phyloP scores from a whole-genome alignment of 2,797 vertebrate genomes.

The Amphiprion clarkii region DNA sequence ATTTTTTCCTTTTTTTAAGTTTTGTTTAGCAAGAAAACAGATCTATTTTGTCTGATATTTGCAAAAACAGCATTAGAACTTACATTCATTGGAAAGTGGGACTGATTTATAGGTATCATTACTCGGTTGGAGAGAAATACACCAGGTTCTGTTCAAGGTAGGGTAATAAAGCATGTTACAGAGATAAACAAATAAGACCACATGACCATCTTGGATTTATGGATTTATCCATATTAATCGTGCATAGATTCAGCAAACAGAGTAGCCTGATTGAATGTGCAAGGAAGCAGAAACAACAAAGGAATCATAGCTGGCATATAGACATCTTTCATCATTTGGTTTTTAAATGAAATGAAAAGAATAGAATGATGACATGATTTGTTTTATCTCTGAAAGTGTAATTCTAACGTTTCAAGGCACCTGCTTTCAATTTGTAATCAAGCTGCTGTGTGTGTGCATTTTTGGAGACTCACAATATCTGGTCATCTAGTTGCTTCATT shows the following conservation, averaged over 20 bases:
- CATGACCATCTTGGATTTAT: constrained; percentile 1
- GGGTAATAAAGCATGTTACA: background rate
- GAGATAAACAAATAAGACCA: constrained; percentile 4
- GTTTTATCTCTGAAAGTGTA: constrained; percentile 1
- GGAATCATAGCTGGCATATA: background rate
- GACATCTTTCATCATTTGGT: constrained; percentile 5
- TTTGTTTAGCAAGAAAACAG: too few relatives aligned
- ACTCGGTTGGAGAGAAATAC: too few relatives aligned
- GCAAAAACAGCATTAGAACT: too few relatives aligned
- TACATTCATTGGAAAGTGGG: too few relatives aligned
- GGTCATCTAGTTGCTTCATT: too few relatives aligned
- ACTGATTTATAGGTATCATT: too few relatives aligned
- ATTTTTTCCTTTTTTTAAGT: background rate
- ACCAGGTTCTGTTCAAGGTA: too few relatives aligned
- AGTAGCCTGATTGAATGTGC: background rate
- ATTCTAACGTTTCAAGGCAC: constrained; percentile 11
- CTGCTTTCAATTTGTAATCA: constrained; percentile 38
- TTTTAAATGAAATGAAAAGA: constrained; percentile 15
- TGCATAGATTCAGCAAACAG: constrained; percentile 9
- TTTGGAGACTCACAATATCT: too few relatives aligned
- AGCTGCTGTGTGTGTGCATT: background rate
- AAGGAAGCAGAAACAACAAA: background rate
- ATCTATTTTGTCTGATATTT: too few relatives aligned
- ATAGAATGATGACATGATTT: constrained; percentile 17
- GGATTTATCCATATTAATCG: constrained; percentile 24